Conservation (phyloP, 1,140 invertebrate species). For the Periplaneta americana region DNA sequence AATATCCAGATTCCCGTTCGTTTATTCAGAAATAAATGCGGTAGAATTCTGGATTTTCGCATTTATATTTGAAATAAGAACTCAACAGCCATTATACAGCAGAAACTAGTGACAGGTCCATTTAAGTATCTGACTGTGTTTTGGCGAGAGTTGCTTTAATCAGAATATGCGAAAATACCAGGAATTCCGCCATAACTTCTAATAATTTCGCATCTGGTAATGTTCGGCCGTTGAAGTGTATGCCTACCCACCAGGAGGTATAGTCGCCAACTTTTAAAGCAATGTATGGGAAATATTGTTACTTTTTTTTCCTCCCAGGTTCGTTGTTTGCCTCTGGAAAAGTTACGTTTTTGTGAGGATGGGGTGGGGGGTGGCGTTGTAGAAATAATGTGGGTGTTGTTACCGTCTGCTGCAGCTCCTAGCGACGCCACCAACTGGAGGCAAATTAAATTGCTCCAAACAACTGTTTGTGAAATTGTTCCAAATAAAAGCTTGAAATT, state of each 20-base stretch:
- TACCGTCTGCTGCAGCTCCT: background rate
- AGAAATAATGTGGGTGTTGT: background rate
- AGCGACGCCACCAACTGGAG: background rate
- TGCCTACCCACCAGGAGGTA: background rate
- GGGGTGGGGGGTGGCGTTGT: background rate
- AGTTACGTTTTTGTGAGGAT: background rate
- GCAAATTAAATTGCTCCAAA: background rate
- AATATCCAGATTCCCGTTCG: too few relatives aligned
- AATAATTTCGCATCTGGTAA: background rate
- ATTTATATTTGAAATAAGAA: too few relatives aligned
- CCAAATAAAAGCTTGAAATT: background rate
- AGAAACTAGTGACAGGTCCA: too few relatives aligned
- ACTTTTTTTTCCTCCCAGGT: background rate
- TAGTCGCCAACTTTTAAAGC: background rate
- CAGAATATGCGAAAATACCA: background rate
- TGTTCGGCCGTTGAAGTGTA: background rate
- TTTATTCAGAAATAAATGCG: too few relatives aligned
- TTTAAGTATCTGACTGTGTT: too few relatives aligned
- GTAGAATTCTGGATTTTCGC: too few relatives aligned
- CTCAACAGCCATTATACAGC: too few relatives aligned
- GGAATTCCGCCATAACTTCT: background rate
- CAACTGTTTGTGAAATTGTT: background rate
- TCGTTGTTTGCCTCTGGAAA: background rate
- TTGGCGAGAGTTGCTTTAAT: too few relatives aligned
- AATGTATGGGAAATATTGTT: background rate